Conservation (phyloP, 2,797 vertebrate genomes). For the Caiman crocodilus region DNA sequence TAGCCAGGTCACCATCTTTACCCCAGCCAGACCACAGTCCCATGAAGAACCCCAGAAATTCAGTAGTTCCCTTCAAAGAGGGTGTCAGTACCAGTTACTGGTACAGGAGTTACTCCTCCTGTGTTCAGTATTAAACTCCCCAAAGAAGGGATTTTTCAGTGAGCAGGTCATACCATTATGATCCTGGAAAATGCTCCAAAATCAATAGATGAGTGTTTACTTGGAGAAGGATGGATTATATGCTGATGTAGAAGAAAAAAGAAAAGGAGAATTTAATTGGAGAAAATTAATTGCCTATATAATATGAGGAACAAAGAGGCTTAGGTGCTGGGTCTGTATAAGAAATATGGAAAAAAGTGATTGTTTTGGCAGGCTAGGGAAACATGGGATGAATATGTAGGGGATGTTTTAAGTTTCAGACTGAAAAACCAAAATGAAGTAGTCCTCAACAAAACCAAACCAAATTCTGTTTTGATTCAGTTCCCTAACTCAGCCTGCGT, state of each 20-base stretch:
- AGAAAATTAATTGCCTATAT: neutral
- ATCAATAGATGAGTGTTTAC: neutral
- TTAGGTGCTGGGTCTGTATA: neutral
- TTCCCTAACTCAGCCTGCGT: neutral
- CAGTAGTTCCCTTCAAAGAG: no score
- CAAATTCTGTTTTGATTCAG: neutral
- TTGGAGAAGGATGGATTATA: neutral
- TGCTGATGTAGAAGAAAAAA: neutral
- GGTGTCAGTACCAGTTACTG: neutral
- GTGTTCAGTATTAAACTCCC: neutral
- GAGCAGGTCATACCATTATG: neutral
- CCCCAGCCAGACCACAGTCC: neutral
- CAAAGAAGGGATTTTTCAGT: neutral
- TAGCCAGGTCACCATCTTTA: neutral
- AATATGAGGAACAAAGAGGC: neutral
- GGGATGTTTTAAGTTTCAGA: neutral
- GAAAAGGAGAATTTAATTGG: neutral
- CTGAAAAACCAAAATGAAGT: neutral
- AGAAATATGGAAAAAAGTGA: neutral
- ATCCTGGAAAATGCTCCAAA: neutral
- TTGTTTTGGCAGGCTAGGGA: neutral
- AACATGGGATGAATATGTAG: neutral
- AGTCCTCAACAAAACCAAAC: neutral
- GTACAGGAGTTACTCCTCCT: neutral
- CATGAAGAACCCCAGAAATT: no score